These are phyloP conservation scores for Shargacucullia verbasci DNA, from an alignment of 2,888 invertebrate species.

Conservation along the genomic window DNA sequence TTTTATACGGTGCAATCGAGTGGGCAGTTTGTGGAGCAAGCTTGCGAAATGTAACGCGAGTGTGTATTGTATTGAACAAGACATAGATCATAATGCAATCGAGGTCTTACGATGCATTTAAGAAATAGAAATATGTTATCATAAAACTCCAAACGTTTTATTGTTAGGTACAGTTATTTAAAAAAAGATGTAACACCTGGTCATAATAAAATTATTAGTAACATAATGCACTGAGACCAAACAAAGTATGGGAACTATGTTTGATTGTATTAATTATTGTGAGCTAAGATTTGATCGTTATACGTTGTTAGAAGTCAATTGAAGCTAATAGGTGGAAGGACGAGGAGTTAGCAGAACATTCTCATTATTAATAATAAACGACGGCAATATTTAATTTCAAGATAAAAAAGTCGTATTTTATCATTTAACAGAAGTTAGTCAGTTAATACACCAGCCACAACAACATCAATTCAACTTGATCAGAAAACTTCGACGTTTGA, in stretches of 20 bases:
- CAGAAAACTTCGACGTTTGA: no score
- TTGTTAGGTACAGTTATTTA: no score
- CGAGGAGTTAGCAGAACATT: background rate
- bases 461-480: no score
- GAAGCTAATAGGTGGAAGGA: conserved; percentile 5
- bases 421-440: no score
- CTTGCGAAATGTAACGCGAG: conserved; percentile 52
- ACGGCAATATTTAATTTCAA: background rate
- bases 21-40: conserved; percentile 39
- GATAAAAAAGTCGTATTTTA: no score
- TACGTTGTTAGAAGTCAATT: conserved; percentile 1
- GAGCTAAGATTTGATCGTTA: background rate
- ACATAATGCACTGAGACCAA: background rate
- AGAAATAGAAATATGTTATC: conserved; percentile 36
- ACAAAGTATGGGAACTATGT: background rate
- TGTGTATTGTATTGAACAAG: conserved; percentile 50
- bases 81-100: conserved; percentile 52
- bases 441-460: no score
- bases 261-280: conserved; percentile 5
- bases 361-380: background rate
- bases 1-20: conserved; percentile 21
- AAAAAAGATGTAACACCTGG: background rate
- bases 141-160: background rate
- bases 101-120: conserved; percentile 50
- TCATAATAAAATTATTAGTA: background rate